Evolutionary conservation across 1,140 invertebrate genomes (phyloP).

Genomic region (Leptinotarsa texana): DNA sequence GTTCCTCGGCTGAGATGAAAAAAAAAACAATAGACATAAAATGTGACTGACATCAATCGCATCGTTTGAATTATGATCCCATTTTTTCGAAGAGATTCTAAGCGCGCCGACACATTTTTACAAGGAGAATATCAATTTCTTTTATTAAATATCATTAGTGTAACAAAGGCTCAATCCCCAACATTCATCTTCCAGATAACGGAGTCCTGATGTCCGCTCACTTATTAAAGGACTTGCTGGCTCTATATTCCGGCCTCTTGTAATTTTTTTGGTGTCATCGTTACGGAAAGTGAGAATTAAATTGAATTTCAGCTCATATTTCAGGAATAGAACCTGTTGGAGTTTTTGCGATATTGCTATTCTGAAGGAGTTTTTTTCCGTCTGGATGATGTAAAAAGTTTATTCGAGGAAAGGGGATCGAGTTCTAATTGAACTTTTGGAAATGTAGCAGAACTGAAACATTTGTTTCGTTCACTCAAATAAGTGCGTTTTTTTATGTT

Average conservation of each 20-base stretch:
- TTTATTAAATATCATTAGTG: conserved; percentile 47
- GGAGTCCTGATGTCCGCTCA: conserved; percentile 32
- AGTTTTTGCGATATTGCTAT: background rate
- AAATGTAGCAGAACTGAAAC: too few relatives aligned
- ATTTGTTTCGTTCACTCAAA: too few relatives aligned
- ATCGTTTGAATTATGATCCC: conserved; percentile 32
- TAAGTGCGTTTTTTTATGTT: too few relatives aligned
- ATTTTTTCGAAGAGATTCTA: conserved; percentile 30
- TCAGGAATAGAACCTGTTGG: background rate
- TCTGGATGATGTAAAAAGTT: too few relatives aligned
- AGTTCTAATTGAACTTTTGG: too few relatives aligned
- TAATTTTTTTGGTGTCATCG: conserved; percentile 1
- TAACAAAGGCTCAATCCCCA: conserved; percentile 41
- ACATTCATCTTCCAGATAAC: conserved; percentile 44
- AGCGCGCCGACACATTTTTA: conserved; percentile 40
- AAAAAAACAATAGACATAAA: conserved; percentile 38
- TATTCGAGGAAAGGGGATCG: too few relatives aligned
- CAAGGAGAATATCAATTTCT: conserved; percentile 45
- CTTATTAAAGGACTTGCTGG: conserved; percentile 19
- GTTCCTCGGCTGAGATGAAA: conserved; percentile 28
- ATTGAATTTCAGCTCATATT: background rate
- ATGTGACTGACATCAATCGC: conserved; percentile 40
- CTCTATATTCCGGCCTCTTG: background rate
- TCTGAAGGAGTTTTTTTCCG: too few relatives aligned
- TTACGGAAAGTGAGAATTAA: background rate